Evolutionary conservation across 2,113 vertebrate species (phyloP).

Genomic region (Ailurus styani): DNA sequence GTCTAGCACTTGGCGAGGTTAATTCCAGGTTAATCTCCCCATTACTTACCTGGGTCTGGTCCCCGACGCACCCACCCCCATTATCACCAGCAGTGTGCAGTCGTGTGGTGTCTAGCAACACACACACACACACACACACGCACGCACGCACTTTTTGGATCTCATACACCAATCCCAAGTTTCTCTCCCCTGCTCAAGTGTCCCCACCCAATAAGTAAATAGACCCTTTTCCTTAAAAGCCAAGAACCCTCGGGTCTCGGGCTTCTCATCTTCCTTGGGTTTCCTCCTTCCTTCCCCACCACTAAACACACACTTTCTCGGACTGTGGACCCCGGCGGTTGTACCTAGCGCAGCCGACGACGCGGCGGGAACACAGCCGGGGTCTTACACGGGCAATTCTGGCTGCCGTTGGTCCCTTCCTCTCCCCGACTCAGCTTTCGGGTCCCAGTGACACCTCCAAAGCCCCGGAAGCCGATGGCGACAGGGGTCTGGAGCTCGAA

Average conservation of each 20-base stretch:
- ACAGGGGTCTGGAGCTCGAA: not conserved
- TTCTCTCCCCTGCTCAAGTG: not conserved
- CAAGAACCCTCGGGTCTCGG: not conserved
- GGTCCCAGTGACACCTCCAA: not conserved
- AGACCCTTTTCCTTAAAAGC: constrained; percentile 64
- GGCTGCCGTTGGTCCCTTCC: not conserved
- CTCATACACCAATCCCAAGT: not conserved
- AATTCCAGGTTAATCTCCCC: constrained; percentile 73
- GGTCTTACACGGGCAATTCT: not conserved
- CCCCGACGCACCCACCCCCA: not conserved
- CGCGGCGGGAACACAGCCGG: not conserved
- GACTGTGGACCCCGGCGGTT: not conserved
- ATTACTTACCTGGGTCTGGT: constrained; percentile 56
- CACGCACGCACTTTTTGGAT: not conserved
- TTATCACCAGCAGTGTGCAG: not conserved
- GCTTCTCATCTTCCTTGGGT: constrained; percentile 33
- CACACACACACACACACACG: not conserved
- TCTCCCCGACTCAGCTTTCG: not conserved
- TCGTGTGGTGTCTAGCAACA: not conserved
- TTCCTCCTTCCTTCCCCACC: constrained; percentile 23
- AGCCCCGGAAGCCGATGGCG: not conserved
- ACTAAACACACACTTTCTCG: constrained; percentile 10
- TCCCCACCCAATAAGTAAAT: constrained; percentile 51
- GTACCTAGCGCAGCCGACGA: constrained; percentile 4
- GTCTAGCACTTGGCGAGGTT: constrained; percentile 58